These are phyloP conservation scores for Chunga burmeisteri DNA, from an alignment of 2,113 vertebrate species.

Conservation along the genomic window DNA sequence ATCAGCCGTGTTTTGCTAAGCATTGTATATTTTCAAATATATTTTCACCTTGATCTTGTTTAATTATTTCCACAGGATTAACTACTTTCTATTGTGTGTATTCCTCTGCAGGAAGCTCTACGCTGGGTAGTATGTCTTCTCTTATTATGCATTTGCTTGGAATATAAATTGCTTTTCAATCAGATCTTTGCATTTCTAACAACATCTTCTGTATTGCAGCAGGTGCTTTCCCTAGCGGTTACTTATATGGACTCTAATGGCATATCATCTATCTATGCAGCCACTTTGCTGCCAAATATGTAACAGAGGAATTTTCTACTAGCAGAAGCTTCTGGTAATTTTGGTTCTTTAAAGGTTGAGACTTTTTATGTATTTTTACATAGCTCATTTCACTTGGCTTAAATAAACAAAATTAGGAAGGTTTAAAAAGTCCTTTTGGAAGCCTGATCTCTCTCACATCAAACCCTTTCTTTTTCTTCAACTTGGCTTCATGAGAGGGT, in stretches of 20 bases:
- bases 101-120: conserved; percentile 35
- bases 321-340: conserved; percentile 54
- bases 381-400: conserved; percentile 31
- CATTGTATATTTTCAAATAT: neutral
- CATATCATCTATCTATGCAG: conserved; percentile 60
- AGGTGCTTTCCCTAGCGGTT: conserved; percentile 67
- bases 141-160: conserved; percentile 49
- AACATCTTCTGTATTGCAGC: conserved; percentile 60
- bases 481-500: neutral
- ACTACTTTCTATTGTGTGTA: conserved; percentile 27
- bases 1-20: neutral
- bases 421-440: conserved; percentile 19
- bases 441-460: neutral
- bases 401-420: conserved; percentile 16
- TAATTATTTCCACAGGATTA: conserved; percentile 56
- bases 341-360: conserved; percentile 31
- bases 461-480: neutral
- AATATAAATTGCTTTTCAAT: conserved; percentile 70
- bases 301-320: conserved; percentile 57
- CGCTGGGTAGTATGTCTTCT: neutral
- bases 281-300: conserved; percentile 54
- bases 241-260: conserved; percentile 61
- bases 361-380: conserved; percentile 18
- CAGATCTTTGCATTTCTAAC: conserved; percentile 64
- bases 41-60: conserved; percentile 5